Evolutionary conservation across 2,113 vertebrate genomes (phyloP), one percentile per base, ranked within the genome.

Genomic region (Rousettus leschenaultii): DNA sequence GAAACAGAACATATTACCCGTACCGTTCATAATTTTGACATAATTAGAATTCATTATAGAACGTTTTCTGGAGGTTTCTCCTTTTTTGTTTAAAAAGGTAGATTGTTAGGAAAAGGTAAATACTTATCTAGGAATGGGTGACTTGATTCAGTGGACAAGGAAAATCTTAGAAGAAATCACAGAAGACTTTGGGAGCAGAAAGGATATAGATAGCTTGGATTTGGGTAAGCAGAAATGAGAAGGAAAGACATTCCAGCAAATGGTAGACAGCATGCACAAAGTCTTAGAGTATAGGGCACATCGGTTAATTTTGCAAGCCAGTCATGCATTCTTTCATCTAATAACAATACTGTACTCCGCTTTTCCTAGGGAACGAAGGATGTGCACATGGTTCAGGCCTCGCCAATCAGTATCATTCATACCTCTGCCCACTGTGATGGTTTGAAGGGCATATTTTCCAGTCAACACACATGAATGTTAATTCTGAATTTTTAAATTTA

Each of bases 1-100:
- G 89, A 95, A 90, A 84, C 18, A 89, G 14, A 51, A 35, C 4
- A 5, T 63, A 75, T 86, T 63, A 89, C 24, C 73, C 3, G 33
- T 75, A 77, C 30, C 22, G 4, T 75, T 88, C 84, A 45, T 93
- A 91, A 75, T 19, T 70, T 75, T 80, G 13, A 92, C 55, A 51
- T 89, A 38, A 61, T 86, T 93, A 94, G 35, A 97, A 82, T 83
- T 96, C 74, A 87, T 86, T 38, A 78, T 80, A 61, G 51, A 86
- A 63, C 24, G 57, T 92, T 96, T 95, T 95, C 71, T 95, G 89
- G 68, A 71, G 22, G 7, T 70, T 89, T 91, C 55, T 9, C 33
- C 12, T 1, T 88, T n/a, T 83, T 95, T 84, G 8, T 94, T 93
- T 77, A 53, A 65, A 95, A 74, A 82, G 12, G 22, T 80, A 57